Conservation (phyloP, 2,113 vertebrate species). For the Casuarius casuarius region DNA sequence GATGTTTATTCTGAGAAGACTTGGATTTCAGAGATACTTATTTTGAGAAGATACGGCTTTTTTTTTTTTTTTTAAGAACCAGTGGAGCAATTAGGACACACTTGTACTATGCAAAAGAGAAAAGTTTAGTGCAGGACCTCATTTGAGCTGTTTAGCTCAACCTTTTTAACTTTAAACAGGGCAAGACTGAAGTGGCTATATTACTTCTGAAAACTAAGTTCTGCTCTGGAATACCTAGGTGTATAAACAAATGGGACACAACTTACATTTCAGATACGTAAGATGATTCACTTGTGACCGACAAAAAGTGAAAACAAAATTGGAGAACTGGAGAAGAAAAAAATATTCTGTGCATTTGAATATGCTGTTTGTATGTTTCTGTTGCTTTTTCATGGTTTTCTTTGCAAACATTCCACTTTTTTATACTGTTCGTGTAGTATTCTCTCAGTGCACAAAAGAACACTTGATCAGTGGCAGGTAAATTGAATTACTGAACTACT, state of each 20-base stretch:
- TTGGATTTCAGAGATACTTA: neutral
- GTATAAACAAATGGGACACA: neutral
- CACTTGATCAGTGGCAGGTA: constrained; percentile 16
- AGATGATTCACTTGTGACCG: neutral
- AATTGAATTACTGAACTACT: constrained; percentile 51
- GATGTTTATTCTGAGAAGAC: neutral
- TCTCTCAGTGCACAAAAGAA: constrained; percentile 20
- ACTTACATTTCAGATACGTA: rapidly evolving
- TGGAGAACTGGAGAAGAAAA: neutral
- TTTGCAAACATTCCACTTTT: neutral
- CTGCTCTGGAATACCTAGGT: neutral
- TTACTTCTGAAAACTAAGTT: neutral
- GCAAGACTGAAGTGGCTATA: neutral
- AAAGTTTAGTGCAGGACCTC: neutral
- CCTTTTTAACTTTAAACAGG: neutral
- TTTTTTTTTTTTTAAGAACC: neutral
- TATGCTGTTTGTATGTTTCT: neutral
- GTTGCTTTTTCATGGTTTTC: neutral
- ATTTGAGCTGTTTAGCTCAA: neutral
- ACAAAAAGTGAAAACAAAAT: neutral
- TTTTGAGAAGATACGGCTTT: neutral
- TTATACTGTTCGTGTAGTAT: neutral
- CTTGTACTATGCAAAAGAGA: neutral
- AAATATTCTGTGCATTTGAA: neutral
- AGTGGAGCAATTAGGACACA: neutral